Evolutionary conservation across 1,140 invertebrate genomes (phyloP), one percentile per base, ranked within the genome.

Genomic region (Lerema accius): DNA sequence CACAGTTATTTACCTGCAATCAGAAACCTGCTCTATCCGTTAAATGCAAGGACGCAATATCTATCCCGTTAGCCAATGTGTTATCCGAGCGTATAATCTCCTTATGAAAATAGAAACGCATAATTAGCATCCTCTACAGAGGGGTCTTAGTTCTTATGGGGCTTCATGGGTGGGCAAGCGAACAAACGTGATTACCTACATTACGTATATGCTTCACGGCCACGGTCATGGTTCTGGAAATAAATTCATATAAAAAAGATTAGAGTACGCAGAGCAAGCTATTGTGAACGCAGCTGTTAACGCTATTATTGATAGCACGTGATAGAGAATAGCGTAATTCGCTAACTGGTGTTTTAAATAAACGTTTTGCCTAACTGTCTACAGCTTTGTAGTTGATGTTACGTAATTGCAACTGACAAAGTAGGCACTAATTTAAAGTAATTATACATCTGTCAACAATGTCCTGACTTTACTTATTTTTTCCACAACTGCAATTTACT

Each of bases 211-310:
- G 51, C 63, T 72, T 79, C 84, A 86, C 73, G 84, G 86, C 81
- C 86, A 86, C 76, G 82, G 76, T 82, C 82, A 84, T 72, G 79
- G 76, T 66, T 62, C 51, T 67, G 55, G 67, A 73, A 71, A 76
- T 67, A 73, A 26, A 69, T 62, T 48, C 35, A 39, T 45, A 64
- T 43, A 55, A 39, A 58, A 65, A 60, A 35, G 56, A 13, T 9
- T 39, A 46, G 23, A 23, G 10, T 23, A 50, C 10, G 19, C 19
- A 17, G 39, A 53, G 11, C 11, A 13, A 42, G 13, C 4, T 14
- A 42, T 14, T 42, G 15, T 42, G 13, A 42, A 42, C n/a, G 40
- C 11, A 42, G 15, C 13, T 13, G 40, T 13, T 13, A 42, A 13
- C 13, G 15, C 13, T 42, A 42, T 23, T 23, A 14, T 17, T 3